These are phyloP conservation scores for Sminthurides aquaticus DNA, from an alignment of 2,888 invertebrate genomes.

Conservation along the genomic window DNA sequence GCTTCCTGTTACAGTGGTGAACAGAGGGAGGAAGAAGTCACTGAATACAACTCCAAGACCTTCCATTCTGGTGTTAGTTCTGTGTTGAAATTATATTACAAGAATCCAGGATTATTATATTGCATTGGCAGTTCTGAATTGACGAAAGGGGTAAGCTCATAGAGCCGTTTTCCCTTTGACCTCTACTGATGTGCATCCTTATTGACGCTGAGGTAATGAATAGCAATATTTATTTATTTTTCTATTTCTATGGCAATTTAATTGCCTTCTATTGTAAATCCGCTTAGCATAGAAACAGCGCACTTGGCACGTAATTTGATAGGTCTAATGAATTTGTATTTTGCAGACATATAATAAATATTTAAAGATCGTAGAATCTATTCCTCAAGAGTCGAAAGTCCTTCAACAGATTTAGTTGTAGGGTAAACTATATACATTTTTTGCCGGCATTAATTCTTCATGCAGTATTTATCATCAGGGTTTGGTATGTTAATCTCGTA, in stretches of 20 bases:
- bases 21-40: neutral
- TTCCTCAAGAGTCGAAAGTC: too few species aligned
- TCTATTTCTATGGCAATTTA: neutral
- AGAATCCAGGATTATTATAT: conserved; percentile 25
- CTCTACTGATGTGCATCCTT: too few species aligned
- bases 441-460: too few species aligned
- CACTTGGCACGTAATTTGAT: neutral
- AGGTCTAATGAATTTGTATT: neutral
- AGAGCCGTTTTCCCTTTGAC: too few species aligned
- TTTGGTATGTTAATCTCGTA: too few species aligned
- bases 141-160: too few species aligned
- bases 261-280: neutral
- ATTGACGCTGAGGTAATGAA: too few species aligned
- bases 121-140: conserved; percentile 26
- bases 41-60: neutral
- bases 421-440: too few species aligned
- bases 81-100: conserved; percentile 30
- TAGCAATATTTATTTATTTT: neutral
- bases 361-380: neutral
- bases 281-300: neutral
- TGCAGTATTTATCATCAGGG: too few species aligned
- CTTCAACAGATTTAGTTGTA: too few species aligned
- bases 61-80: conserved; percentile 6
- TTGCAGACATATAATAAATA: neutral
- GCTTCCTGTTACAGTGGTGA: conserved; percentile 7